A percentile compares a stretch with the other conserved stretches of the same genome.
Evolutionary conservation across 2,888 invertebrate species (phyloP).

Genomic region (Melieria crassipennis): DNA sequence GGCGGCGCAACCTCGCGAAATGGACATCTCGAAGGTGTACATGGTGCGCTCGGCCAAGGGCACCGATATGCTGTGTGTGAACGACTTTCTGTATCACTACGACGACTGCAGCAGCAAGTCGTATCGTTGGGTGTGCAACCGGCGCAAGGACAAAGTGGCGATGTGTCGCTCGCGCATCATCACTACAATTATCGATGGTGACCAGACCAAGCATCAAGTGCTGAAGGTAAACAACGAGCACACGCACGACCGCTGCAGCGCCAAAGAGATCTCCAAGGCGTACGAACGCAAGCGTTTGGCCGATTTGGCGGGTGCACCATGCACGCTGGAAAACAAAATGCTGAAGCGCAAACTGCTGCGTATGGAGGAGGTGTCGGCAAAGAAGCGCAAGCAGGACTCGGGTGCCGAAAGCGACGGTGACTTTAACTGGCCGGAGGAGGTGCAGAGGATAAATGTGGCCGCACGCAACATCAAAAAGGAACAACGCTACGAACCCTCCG

Average conservation of each 20-base stretch:
- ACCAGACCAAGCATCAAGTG: slow-evolving; percentile 49
- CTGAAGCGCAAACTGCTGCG: slow-evolving; percentile 34
- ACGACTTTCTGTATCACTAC: slow-evolving; percentile 57
- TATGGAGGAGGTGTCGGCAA: neutral
- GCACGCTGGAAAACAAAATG: slow-evolving; percentile 43
- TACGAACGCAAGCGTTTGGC: slow-evolving; percentile 55
- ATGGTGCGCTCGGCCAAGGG: slow-evolving; percentile 59
- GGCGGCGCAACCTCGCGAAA: slow-evolving; percentile 28
- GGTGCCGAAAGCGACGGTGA: slow-evolving; percentile 23
- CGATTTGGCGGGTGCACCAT: slow-evolving; percentile 44
- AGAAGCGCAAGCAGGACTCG: neutral
- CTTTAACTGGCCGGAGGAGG: slow-evolving; percentile 8
- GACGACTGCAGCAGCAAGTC: slow-evolving; percentile 55
- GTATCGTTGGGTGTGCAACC: slow-evolving; percentile 58
- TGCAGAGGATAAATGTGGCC: no score
- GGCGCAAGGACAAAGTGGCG: slow-evolving; percentile 52
- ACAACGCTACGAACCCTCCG: neutral
- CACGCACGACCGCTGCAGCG: slow-evolving; percentile 54
- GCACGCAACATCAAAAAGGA: no score
- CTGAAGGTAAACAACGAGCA: slow-evolving; percentile 52
- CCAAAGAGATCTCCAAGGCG: slow-evolving; percentile 55
- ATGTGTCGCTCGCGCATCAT: slow-evolving; percentile 57
- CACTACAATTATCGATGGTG: slow-evolving; percentile 48
- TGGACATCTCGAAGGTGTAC: slow-evolving; percentile 52
- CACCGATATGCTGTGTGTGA: slow-evolving; percentile 59